phyloP scores from a whole-genome alignment of 2,113 vertebrate species.

The Halcyon malimbica region DNA sequence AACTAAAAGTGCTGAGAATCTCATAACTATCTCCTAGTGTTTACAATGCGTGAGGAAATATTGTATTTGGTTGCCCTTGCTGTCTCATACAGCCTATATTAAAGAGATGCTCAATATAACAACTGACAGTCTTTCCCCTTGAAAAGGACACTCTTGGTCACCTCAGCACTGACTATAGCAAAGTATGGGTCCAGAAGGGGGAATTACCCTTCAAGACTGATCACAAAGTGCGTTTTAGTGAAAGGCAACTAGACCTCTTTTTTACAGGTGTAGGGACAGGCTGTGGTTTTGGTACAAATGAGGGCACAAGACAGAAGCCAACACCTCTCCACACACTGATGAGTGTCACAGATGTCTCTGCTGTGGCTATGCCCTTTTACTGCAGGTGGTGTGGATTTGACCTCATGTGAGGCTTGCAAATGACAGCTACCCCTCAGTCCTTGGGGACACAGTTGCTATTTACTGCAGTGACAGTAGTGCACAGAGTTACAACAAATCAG shows the following conservation, averaged over 20 bases:
- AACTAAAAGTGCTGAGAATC: accelerated
- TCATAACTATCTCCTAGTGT: neutral
- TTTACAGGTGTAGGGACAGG: neutral
- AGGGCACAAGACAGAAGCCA: neutral
- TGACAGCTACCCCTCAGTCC: accelerated
- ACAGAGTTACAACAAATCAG: neutral
- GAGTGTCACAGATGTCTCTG: neutral
- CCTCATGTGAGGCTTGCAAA: neutral
- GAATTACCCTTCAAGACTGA: neutral
- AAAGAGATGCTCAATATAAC: neutral
- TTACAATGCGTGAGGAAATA: neutral
- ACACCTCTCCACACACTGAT: neutral
- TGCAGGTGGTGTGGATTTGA: accelerated
- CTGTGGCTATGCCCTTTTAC: neutral
- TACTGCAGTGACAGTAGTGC: neutral
- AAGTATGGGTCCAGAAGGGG: neutral
- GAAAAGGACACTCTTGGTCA: neutral
- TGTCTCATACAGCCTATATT: neutral
- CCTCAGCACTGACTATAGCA: neutral
- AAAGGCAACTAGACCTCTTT: neutral
- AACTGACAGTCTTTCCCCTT: neutral
- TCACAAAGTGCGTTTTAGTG: neutral
- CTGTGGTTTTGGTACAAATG: neutral
- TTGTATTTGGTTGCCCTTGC: neutral
- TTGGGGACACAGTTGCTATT: neutral